Percentiles rank a stretch among this genome's conserved stretches.
Evolutionary conservation across 2,113 vertebrate genomes (phyloP).

Genomic region (Alces alces): DNA sequence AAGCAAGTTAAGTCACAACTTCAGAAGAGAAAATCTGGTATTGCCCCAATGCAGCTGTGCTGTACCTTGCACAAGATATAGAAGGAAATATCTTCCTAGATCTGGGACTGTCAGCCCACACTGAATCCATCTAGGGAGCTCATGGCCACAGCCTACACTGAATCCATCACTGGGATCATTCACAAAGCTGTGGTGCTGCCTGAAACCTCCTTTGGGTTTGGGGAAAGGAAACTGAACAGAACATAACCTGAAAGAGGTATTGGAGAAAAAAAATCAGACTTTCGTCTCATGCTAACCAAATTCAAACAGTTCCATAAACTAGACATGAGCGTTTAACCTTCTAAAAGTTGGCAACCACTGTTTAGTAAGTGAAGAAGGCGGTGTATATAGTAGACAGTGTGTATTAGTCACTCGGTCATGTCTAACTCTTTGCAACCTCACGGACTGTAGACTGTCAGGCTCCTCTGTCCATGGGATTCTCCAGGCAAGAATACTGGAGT

Average conservation of each 20-base stretch:
- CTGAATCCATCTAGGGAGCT: background rate
- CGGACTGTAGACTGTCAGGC: background rate
- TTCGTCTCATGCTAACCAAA: background rate
- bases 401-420: background rate
- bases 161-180: background rate
- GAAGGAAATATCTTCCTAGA: background rate
- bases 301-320: background rate
- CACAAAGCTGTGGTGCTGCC: background rate
- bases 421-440: background rate
- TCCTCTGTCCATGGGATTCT: background rate
- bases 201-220: background rate
- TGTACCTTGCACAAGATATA: background rate
- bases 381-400: background rate
- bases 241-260: background rate
- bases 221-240: background rate
- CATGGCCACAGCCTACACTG: background rate
- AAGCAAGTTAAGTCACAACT: background rate
- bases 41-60: background rate
- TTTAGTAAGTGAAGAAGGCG: background rate
- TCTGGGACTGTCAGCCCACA: background rate
- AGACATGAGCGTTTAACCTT: background rate
- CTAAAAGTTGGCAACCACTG: background rate
- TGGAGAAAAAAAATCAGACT: background rate
- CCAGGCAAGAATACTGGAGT: background rate
- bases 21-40: background rate